Percentiles rank a stretch among this genome's conserved stretches.
Conservation (phyloP, 1,140 invertebrate genomes). For the Achroia grisella region DNA sequence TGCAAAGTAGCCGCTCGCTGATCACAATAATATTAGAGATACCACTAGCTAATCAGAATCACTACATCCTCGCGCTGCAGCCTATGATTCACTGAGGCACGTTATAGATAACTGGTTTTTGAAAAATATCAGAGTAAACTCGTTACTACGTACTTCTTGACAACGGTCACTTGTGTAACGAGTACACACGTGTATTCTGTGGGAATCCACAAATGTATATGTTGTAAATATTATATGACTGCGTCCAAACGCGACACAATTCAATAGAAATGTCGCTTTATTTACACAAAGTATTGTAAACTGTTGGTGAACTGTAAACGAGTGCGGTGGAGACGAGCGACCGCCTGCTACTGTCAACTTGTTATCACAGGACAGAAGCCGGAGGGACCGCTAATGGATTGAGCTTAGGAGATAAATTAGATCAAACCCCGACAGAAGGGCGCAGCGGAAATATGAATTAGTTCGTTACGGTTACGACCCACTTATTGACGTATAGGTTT, state of each 20-base stretch:
- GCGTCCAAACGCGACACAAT: not conserved
- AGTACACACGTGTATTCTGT: not conserved
- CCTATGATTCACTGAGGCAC: constrained; percentile 34
- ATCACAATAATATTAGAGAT: too few relatives aligned
- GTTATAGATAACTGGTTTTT: constrained; percentile 23
- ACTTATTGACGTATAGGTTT: constrained; percentile 7
- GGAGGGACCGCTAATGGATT: constrained; percentile 57
- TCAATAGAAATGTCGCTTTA: too few relatives aligned
- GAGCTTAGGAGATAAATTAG: constrained; percentile 61
- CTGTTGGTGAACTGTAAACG: too few relatives aligned
- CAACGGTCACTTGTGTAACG: not conserved
- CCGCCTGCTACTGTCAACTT: constrained; percentile 35
- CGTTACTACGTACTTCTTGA: constrained; percentile 3
- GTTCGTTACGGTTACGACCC: constrained; percentile 20
- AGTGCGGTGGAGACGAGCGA: constrained; percentile 16
- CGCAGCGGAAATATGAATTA: constrained; percentile 54
- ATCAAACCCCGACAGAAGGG: constrained; percentile 51
- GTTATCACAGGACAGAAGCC: constrained; percentile 44
- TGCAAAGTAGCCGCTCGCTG: too few relatives aligned
- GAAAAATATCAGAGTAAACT: constrained; percentile 12
- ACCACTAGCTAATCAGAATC: constrained; percentile 16
- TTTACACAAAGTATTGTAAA: too few relatives aligned
- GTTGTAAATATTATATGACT: not conserved
- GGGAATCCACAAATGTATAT: constrained; percentile 7
- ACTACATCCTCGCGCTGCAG: constrained; percentile 33